These are phyloP conservation scores for Drosophila pseudotakahashii DNA, from an alignment of 2,888 invertebrate genomes.

Conservation along the genomic window DNA sequence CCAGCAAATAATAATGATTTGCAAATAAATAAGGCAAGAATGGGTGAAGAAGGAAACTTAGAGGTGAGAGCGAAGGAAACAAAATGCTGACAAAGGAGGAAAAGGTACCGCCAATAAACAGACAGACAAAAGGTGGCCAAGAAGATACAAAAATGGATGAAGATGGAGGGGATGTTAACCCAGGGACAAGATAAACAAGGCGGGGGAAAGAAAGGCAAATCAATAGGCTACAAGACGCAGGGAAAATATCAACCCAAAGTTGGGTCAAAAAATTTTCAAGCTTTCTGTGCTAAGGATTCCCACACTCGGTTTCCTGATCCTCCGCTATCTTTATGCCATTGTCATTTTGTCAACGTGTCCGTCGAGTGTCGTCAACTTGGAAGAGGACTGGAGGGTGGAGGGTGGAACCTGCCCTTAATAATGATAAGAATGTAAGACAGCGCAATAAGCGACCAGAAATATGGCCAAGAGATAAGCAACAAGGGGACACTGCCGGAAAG, in stretches of 20 bases:
- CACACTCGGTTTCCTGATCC: constrained; percentile 9
- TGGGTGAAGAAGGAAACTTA: constrained; percentile 14
- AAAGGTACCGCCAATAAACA: constrained; percentile 74
- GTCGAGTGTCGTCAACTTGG: constrained; percentile 67
- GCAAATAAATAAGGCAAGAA: constrained; percentile 64
- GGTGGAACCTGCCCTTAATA: constrained; percentile 46
- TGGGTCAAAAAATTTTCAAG: constrained; percentile 53
- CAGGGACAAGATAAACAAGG: constrained; percentile 10
- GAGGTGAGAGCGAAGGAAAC: constrained; percentile 25
- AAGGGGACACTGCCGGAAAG: constrained; percentile 49
- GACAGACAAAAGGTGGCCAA: constrained; percentile 64
- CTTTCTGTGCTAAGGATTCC: background rate
- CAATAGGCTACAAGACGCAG: constrained; percentile 57
- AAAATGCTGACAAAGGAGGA: constrained; percentile 61
- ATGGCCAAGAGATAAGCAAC: constrained; percentile 66
- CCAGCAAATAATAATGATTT: constrained; percentile 78
- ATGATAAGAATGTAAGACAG: constrained; percentile 79
- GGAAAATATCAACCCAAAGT: constrained; percentile 34
- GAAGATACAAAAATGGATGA: constrained; percentile 36
- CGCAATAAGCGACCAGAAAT: constrained; percentile 69
- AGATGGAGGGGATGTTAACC: constrained; percentile 22
- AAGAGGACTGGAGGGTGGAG: background rate
- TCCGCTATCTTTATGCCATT: constrained; percentile 44
- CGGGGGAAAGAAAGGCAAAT: constrained; percentile 53
- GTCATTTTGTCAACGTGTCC: constrained; percentile 77